Evolutionary conservation across 2,888 invertebrate genomes (phyloP), one percentile per base, ranked within the genome.

Genomic region (Eucera pruinosa): DNA sequence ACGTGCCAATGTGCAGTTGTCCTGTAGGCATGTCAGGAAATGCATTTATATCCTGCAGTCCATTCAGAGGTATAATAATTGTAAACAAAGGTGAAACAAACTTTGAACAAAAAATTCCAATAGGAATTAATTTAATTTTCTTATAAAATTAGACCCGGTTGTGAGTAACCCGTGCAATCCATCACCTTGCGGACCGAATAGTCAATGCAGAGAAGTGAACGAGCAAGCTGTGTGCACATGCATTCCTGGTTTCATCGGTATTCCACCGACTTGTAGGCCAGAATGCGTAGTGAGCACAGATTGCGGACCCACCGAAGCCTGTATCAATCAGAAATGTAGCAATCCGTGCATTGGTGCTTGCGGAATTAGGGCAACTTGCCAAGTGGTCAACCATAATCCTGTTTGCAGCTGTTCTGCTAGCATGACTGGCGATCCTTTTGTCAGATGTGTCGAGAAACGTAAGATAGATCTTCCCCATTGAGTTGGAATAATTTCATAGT

Each of bases 11-110:
- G 73, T 92, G 93, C 78, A 95, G 94, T 90, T 96, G 96, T 90
- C 93, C 94, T 30, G 90, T 90, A 62, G 96, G 96, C 62, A 96
- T 94, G 91, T 93, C 94, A n/a, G 97, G 97, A 85, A 96, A 97
- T 91, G 96, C 96, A 41, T 95, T 95, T 88, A 93, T 91, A 74
- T 93, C 93, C 83, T 96, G 96, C 88, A 90, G 90, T 62, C 89
- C 90, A 15, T 87, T 82, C 36, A 60, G 94, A 41, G 95, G 97
- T 90, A 94, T 94, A 79, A 96, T 96, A 27, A 15, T 33, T 47
- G 2, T n/a, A n/a, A n/a, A n/a, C n/a, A 43, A 23, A 43, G 27
- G 30, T 5, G 18, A 18, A 13, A 27, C 2, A 2, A 3, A 50
- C 18, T 36, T 7, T 11, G 0, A 5, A n/a, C 25, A 2, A 20